Conservation (phyloP, 1,140 invertebrate species). For the Brachionus koreanus region DNA sequence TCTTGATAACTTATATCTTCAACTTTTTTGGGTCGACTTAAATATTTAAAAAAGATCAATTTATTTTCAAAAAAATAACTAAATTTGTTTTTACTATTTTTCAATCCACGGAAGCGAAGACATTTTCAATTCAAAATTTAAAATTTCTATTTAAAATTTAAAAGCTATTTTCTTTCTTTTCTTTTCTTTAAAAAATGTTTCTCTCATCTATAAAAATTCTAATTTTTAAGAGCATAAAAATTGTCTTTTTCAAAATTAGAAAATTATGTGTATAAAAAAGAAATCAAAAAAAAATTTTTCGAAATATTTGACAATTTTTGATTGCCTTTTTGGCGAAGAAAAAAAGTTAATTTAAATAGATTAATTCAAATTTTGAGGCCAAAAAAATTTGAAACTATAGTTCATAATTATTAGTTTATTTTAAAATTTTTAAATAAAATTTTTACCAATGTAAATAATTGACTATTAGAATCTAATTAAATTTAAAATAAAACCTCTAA, state of each 20-base stretch:
- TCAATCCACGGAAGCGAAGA: conserved; percentile 72
- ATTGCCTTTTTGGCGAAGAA: too few species aligned
- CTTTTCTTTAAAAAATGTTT: background rate
- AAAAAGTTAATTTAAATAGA: too few species aligned
- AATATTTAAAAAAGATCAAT: background rate
- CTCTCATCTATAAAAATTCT: background rate
- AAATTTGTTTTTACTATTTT: conserved; percentile 73
- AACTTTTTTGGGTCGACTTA: conserved; percentile 81
- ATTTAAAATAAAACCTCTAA: too few species aligned
- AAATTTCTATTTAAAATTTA: background rate
- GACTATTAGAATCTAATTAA: too few species aligned
- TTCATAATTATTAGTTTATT: too few species aligned
- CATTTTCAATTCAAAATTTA: too few species aligned
- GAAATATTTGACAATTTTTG: background rate
- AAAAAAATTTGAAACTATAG: too few species aligned
- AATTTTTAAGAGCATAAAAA: background rate
- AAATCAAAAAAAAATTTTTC: too few species aligned
- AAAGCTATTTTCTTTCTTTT: too few species aligned
- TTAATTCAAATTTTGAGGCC: too few species aligned
- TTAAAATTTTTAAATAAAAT: too few species aligned
- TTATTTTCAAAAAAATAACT: background rate
- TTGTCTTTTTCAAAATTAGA: background rate
- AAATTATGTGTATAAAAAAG: background rate
- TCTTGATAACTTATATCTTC: conserved; percentile 93
- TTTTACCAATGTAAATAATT: too few species aligned